Percentiles rank a stretch among this genome's conserved stretches.
These are phyloP conservation scores for Brevipalpus yothersi DNA, from an alignment of 1,140 invertebrate genomes.

Conservation along the genomic window DNA sequence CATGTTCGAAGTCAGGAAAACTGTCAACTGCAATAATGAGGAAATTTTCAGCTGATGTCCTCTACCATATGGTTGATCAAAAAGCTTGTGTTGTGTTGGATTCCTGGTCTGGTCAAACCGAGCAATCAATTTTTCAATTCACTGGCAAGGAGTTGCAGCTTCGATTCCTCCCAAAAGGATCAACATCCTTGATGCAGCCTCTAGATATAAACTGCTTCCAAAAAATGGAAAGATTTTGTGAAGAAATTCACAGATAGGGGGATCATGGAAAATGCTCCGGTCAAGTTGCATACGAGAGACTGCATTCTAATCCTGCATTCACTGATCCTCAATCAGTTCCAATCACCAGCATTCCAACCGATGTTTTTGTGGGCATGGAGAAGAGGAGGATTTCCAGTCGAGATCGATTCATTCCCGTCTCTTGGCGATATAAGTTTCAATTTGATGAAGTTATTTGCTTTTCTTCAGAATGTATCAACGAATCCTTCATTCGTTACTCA, in stretches of 20 bases:
- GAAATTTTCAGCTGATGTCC: not conserved
- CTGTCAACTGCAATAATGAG: not conserved
- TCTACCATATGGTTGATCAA: not conserved
- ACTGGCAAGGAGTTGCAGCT: not conserved
- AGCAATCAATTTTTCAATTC: not conserved
- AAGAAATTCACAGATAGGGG: not conserved
- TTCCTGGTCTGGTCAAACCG: not conserved
- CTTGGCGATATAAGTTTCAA: too few species aligned
- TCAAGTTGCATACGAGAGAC: not conserved
- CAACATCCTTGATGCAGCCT: not conserved
- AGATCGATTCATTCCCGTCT: too few species aligned
- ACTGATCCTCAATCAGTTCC: constrained; percentile 1
- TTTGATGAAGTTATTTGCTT: too few species aligned
- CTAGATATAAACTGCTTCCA: not conserved
- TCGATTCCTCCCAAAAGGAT: not conserved
- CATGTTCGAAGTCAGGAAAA: not conserved
- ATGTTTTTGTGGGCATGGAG: not conserved
- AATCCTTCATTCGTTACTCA: too few species aligned
- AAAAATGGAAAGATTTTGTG: not conserved
- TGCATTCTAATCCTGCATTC: not conserved
- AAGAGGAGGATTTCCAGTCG: not conserved
- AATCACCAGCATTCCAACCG: not conserved
- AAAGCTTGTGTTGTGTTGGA: not conserved
- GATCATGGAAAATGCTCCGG: not conserved
- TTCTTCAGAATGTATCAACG: too few species aligned